Evolutionary conservation across 2,797 vertebrate genomes (phyloP).

Genomic region (Pantherophis alleghaniensis): DNA sequence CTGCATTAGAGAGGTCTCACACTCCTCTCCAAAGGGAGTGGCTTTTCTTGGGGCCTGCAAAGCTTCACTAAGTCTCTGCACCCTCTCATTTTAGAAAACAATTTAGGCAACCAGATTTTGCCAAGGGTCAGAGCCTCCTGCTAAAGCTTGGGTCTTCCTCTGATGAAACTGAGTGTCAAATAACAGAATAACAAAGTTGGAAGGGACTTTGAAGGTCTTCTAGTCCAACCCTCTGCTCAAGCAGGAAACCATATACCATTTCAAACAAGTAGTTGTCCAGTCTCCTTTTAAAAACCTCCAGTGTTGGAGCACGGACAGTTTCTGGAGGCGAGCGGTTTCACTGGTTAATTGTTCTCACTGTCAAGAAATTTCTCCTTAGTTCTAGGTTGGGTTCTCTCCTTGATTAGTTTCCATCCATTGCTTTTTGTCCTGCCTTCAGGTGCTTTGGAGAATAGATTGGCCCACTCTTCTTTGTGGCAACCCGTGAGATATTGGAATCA

Average conservation of each 20-base stretch:
- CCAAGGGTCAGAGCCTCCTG: neutral
- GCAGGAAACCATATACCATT: neutral
- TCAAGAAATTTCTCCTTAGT: neutral
- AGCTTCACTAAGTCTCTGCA: neutral
- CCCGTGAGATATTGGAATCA: neutral
- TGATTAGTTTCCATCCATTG: neutral
- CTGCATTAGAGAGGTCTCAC: slow-evolving; percentile 32
- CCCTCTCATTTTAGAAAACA: slow-evolving; percentile 46
- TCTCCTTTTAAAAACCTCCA: neutral
- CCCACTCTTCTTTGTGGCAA: neutral
- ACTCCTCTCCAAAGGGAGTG: neutral
- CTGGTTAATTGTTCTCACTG: neutral
- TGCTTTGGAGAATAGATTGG: neutral
- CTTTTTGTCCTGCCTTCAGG: neutral
- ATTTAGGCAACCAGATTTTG: slow-evolving; percentile 3
- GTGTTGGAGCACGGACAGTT: neutral
- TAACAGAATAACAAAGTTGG: neutral
- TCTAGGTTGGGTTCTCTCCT: neutral
- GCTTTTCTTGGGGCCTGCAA: neutral
- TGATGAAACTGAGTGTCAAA: neutral
- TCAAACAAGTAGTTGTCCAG: neutral
- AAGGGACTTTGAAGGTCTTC: neutral
- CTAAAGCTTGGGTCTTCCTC: neutral
- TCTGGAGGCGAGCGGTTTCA: neutral
- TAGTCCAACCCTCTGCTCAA: neutral